Evolutionary conservation across 1,140 invertebrate genomes (phyloP).

Genomic region (Solen grandis): DNA sequence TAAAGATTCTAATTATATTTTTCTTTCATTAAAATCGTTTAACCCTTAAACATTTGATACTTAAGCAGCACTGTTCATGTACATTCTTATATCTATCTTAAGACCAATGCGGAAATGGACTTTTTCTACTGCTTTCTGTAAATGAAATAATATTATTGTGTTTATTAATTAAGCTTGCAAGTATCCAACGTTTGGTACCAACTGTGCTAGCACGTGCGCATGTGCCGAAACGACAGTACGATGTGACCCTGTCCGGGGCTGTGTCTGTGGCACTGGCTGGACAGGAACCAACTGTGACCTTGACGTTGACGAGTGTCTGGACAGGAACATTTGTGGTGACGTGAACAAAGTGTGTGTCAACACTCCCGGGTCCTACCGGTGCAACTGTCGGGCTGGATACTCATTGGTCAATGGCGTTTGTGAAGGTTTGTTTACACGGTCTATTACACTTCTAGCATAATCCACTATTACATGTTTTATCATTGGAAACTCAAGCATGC

Average conservation of each 20-base stretch:
- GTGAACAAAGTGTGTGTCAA: neutral
- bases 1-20: too few relatives aligned
- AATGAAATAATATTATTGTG: too few relatives aligned
- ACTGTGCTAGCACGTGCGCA: conserved; percentile 53
- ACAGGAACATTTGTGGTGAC: neutral
- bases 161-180: conserved; percentile 27
- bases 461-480: neutral
- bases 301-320: conserved; percentile 2
- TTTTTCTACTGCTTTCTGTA: too few relatives aligned
- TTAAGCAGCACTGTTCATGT: too few relatives aligned
- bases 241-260: conserved; percentile 58
- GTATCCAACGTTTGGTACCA: conserved; percentile 48
- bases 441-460: neutral
- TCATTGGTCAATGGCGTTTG: neutral
- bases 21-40: too few relatives aligned
- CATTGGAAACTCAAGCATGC: neutral
- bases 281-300: conserved; percentile 58
- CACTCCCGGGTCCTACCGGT: neutral
- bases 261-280: conserved; percentile 63
- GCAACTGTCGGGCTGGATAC: neutral
- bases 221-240: conserved; percentile 39
- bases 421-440: neutral
- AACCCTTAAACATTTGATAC: too few relatives aligned
- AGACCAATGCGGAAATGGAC: too few relatives aligned
- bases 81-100: too few relatives aligned